These are phyloP conservation scores for Cyrtodaria siliqua DNA, from an alignment of 2,888 invertebrate genomes.

Conservation along the genomic window DNA sequence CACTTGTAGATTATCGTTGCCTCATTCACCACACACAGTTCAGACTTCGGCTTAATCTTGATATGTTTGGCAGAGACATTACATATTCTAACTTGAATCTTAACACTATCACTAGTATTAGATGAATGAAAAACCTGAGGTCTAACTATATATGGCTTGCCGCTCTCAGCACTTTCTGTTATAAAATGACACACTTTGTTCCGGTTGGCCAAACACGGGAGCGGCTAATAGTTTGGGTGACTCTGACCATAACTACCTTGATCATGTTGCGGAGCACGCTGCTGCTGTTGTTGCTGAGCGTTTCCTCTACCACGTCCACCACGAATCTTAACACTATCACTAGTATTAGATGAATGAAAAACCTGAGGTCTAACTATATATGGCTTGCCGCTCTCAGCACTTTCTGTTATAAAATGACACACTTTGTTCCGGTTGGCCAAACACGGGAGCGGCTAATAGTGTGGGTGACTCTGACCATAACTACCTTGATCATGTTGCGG, in stretches of 20 bases:
- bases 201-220: slow-evolving; percentile 1
- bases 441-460: slow-evolving; percentile 1
- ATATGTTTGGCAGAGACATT: no score
- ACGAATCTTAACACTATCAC: neutral
- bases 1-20: no score
- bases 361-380: neutral
- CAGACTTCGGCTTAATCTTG: no score
- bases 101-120: no score
- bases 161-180: no score
- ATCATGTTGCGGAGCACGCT: no score
- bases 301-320: neutral
- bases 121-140: no score
- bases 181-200: no score
- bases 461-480: neutral
- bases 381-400: neutral
- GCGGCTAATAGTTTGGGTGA: slow-evolving; percentile 1
- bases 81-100: no score
- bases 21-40: no score
- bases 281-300: no score
- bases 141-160: no score
- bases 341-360: neutral
- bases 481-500: neutral
- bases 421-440: slow-evolving; percentile 1
- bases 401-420: neutral
- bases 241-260: neutral